Evolutionary conservation across 2,888 invertebrate genomes (phyloP).

Genomic region (Caenorhabditis afra): DNA sequence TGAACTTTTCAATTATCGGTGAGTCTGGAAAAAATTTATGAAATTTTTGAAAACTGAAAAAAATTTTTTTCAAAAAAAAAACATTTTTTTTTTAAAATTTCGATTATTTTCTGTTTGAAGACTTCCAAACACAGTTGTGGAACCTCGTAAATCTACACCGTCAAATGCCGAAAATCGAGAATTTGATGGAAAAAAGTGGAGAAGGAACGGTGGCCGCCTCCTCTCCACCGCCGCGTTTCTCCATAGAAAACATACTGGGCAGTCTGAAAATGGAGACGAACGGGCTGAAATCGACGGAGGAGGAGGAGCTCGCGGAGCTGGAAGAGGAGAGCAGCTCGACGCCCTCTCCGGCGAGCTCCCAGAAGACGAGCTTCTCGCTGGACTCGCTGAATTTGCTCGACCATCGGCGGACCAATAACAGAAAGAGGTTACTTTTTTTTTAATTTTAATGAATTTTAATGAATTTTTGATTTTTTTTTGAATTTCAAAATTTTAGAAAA

Average conservation of each 20-base stretch:
- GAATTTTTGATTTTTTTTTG: no score
- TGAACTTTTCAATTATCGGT: no score
- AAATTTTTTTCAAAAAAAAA: background rate
- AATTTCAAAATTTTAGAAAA: no score
- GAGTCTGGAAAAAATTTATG: no score
- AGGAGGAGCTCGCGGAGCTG: constrained; percentile 5
- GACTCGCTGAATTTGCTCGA: constrained; percentile 40
- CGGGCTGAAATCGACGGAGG: no score
- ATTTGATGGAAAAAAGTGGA: background rate
- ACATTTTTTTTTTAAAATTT: no score
- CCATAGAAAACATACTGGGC: constrained; percentile 45
- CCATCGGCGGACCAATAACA: constrained; percentile 38
- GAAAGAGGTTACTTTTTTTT: no score
- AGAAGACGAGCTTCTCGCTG: constrained; percentile 36
- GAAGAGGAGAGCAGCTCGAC: constrained; percentile 34
- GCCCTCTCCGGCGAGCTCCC: constrained; percentile 33
- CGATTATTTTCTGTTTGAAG: constrained; percentile 17
- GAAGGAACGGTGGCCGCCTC: no score
- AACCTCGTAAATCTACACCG: constrained; percentile 20
- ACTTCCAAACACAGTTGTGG: constrained; percentile 32
- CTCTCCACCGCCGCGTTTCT: constrained; percentile 8
- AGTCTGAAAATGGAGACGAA: background rate
- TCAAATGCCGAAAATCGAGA: constrained; percentile 13
- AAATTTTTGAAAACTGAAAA: no score
- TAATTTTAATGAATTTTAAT: no score